Evolutionary conservation across 2,797 vertebrate species (phyloP).

Genomic region (Lagocephalus sceleratus): DNA sequence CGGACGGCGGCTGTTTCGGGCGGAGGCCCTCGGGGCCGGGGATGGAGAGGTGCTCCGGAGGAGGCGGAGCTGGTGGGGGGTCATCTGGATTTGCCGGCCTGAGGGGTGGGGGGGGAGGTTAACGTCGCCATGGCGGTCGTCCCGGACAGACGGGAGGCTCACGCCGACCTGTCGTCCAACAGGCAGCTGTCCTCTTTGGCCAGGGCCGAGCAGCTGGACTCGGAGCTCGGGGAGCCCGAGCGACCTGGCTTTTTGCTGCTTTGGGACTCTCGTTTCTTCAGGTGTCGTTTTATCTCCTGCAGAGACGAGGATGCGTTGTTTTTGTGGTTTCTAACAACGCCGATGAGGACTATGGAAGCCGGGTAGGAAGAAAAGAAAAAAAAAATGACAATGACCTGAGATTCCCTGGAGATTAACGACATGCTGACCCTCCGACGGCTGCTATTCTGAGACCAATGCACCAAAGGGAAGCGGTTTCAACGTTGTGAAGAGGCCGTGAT

Average conservation of each 20-base stretch:
- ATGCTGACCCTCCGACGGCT: slow-evolving; percentile 78
- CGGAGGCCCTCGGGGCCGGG: slow-evolving; percentile 13
- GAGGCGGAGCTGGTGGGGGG: slow-evolving; percentile 11
- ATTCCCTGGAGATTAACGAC: slow-evolving; percentile 73
- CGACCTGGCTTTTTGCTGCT: slow-evolving; percentile 24
- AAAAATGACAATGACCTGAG: slow-evolving; percentile 56
- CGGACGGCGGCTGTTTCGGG: slow-evolving; percentile 7
- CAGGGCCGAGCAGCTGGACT: slow-evolving; percentile 33
- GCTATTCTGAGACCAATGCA: slow-evolving; percentile 45
- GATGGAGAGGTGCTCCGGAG: not conserved
- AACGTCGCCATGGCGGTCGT: not conserved
- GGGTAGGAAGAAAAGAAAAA: not conserved
- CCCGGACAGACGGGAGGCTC: not conserved
- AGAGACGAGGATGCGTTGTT: not conserved
- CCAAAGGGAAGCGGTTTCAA: not conserved
- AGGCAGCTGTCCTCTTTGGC: slow-evolving; percentile 28
- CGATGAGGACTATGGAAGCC: not conserved
- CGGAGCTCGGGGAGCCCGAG: slow-evolving; percentile 26
- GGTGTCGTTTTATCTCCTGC: slow-evolving; percentile 47
- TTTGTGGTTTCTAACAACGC: not conserved
- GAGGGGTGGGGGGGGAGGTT: not conserved
- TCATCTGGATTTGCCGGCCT: slow-evolving; percentile 44
- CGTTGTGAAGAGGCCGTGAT: not conserved
- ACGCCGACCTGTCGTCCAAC: slow-evolving; percentile 43
- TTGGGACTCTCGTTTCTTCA: slow-evolving; percentile 22